Evolutionary conservation across 2,888 invertebrate species (phyloP), one percentile per base, ranked within the genome.

Genomic region (Spisula solida): DNA sequence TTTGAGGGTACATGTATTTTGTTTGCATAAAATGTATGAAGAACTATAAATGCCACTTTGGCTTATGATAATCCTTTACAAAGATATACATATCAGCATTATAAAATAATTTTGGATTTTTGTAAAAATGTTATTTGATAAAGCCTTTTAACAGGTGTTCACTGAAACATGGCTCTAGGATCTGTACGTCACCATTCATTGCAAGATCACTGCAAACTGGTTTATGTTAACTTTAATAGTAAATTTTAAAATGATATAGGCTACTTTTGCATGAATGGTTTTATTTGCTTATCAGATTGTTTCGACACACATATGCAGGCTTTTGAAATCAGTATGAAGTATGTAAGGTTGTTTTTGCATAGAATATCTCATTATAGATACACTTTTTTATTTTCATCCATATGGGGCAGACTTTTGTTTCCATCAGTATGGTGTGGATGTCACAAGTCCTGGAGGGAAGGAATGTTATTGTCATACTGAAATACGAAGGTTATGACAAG

Each of bases 401-500:
- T 41, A 41, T 41, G 41, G 41, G 2, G 41, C 8, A 41, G 41
- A 41, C 41, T 41, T 41, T 34, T 75, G 60, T 66, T 25, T 25
- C 25, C 60, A 25, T 66, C 60, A 31, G 75, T 80, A 41, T 51
- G 51, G 48, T 48, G 80, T 80, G 0, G 75, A 31, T 75, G 51
- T 83, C 83, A n/a, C 75, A 25, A 51, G 51, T 82, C 81, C 83
- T 75, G 1, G 4, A 29, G 75, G 70, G 83, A 70, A 31, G 47
- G 75, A 83, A 83, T 83, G 75, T 75, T 47, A 75, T 70, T 75
- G 83, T 83, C 6, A 29, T 20, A 47, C n/a, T 25, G 47, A 25
- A 66, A 47, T 60, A 82, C 66, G 41, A 41, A 41, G 82, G 60
- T 60, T 60, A 60, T 81, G 55, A 29, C 82, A 18, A 41, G 80